phyloP scores from a whole-genome alignment of 2,888 invertebrate genomes.

The Drosophila ezoana region DNA sequence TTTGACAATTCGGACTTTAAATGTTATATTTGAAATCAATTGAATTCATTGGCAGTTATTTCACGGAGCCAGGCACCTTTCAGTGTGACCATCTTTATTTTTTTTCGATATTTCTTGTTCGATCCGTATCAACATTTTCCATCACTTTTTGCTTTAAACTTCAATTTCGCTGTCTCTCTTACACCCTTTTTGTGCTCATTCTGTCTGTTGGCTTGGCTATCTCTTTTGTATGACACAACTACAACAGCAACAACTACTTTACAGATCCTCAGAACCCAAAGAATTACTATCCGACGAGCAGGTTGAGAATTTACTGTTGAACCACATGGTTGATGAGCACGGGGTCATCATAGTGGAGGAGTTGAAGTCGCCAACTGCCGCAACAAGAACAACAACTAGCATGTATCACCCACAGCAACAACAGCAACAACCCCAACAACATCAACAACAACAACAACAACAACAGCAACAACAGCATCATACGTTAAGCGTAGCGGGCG shows the following conservation, averaged over 20 bases:
- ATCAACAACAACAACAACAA: constrained; percentile 40
- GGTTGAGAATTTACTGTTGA: constrained; percentile 84
- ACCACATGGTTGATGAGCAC: constrained; percentile 82
- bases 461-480: constrained; percentile 56
- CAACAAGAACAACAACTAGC: constrained; percentile 46
- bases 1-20: too few relatives aligned
- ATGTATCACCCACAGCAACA: constrained; percentile 52
- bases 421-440: constrained; percentile 31
- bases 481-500: constrained; percentile 55
- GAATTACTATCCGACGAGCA: constrained; percentile 85
- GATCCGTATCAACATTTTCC: not conserved
- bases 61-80: constrained; percentile 11
- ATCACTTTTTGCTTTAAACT: constrained; percentile 15
- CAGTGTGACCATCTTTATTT: constrained; percentile 33
- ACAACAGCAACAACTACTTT: constrained; percentile 60
- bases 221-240: constrained; percentile 30
- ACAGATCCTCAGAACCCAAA: constrained; percentile 83
- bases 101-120: constrained; percentile 7
- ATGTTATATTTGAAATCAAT: not conserved
- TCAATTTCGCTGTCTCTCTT: not conserved
- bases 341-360: constrained; percentile 82
- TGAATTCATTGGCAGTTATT: constrained; percentile 31
- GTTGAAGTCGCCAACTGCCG: constrained; percentile 75
- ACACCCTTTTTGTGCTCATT: constrained; percentile 12
- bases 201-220: constrained; percentile 31